These are phyloP conservation scores for Allygus modestus DNA, from an alignment of 2,888 invertebrate genomes.

Conservation along the genomic window DNA sequence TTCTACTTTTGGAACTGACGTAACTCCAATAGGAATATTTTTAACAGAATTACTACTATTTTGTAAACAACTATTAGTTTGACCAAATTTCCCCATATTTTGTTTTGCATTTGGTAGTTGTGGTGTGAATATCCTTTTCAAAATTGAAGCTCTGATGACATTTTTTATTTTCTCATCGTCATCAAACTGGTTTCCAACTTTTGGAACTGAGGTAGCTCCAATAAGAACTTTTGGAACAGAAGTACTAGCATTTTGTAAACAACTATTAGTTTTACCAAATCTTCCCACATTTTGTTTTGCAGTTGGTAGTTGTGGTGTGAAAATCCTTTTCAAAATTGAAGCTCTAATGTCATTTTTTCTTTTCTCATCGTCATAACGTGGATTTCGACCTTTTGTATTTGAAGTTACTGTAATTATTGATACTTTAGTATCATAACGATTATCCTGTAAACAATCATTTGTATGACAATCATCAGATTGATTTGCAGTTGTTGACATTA, in stretches of 20 bases:
- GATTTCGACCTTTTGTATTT: not conserved
- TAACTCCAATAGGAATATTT: too few relatives aligned
- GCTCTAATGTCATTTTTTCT: too few relatives aligned
- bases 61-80: not conserved
- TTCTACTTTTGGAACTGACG: not conserved
- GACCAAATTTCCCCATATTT: not conserved
- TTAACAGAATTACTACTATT: not conserved
- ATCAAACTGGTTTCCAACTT: not conserved
- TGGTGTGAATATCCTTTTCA: not conserved
- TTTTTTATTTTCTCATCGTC: not conserved
- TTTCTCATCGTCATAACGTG: too few relatives aligned
- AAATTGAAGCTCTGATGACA: not conserved
- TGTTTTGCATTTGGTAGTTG: not conserved
- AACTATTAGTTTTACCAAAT: not conserved
- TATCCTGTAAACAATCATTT: not conserved
- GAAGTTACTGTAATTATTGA: not conserved
- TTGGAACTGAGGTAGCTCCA: not conserved
- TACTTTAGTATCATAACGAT: not conserved
- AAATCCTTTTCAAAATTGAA: not conserved
- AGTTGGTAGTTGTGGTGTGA: not conserved
- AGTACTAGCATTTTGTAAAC: not conserved
- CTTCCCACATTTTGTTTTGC: not conserved
- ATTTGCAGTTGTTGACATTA: not conserved
- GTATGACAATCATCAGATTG: not conserved
- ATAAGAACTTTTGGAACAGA: not conserved